Percentiles rank a stretch among this genome's conserved stretches.
These are phyloP conservation scores for Zaprionus ornatus DNA, from an alignment of 1,140 invertebrate species.

Conservation along the genomic window DNA sequence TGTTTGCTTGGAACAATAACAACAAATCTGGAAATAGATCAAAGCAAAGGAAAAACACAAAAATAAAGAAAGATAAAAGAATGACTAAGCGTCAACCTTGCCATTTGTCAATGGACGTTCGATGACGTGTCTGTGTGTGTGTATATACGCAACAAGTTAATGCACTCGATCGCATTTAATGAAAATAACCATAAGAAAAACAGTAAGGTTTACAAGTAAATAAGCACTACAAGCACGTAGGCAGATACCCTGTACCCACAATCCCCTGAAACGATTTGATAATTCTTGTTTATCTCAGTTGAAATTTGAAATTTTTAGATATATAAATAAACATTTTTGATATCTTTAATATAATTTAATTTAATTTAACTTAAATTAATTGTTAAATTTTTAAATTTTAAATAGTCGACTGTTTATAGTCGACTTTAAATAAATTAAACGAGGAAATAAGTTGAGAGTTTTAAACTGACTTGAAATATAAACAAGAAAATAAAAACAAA, in stretches of 20 bases:
- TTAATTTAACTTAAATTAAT: no score
- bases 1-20: conserved; percentile 9
- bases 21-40: conserved; percentile 8
- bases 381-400: no score
- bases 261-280: no score
- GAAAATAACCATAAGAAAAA: conserved; percentile 12
- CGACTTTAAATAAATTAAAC: neutral
- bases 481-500: no score
- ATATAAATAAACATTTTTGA: no score
- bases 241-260: neutral
- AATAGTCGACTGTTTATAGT: no score
- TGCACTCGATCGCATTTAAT: conserved; percentile 15
- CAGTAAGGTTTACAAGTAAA: neutral
- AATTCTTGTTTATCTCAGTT: no score
- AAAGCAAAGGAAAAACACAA: neutral
- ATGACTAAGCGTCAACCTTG: conserved; percentile 21
- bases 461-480: no score
- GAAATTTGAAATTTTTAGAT: no score
- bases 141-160: conserved; percentile 1
- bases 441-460: no score
- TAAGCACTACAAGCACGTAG: neutral
- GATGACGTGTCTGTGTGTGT: neutral
- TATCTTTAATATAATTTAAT: no score
- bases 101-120: neutral
- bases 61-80: conserved; percentile 6